These are phyloP conservation scores for Bombus picipes DNA, from an alignment of 1,140 invertebrate species.

Conservation along the genomic window DNA sequence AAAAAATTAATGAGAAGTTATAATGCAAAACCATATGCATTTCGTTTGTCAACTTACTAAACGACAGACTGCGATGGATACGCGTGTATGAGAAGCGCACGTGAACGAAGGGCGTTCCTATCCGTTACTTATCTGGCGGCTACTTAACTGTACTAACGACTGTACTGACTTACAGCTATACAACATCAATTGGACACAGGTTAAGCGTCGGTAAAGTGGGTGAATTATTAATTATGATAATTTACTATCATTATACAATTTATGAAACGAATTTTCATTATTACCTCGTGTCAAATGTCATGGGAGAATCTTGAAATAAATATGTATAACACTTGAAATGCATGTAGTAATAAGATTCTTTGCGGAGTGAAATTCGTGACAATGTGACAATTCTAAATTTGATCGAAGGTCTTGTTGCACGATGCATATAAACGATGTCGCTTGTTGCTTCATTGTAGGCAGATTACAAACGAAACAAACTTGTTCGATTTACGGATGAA, in stretches of 20 bases:
- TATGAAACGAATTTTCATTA: neutral
- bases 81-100: no score
- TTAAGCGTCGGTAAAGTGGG: neutral
- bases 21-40: no score
- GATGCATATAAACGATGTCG: slow-evolving; percentile 11
- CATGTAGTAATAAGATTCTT: neutral
- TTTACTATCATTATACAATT: neutral
- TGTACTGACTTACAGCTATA: no score
- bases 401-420: slow-evolving; percentile 23
- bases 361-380: neutral
- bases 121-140: no score
- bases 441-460: neutral
- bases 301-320: slow-evolving; percentile 19
- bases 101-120: no score
- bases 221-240: neutral
- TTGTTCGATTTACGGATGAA: neutral
- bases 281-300: neutral
- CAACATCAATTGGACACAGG: neutral
- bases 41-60: no score
- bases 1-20: no score
- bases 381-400: neutral
- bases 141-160: no score
- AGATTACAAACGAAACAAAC: neutral
- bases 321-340: neutral
- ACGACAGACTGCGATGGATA: no score